phyloP scores from a whole-genome alignment of 2,888 invertebrate species.

The Ochropleura leucogaster region DNA sequence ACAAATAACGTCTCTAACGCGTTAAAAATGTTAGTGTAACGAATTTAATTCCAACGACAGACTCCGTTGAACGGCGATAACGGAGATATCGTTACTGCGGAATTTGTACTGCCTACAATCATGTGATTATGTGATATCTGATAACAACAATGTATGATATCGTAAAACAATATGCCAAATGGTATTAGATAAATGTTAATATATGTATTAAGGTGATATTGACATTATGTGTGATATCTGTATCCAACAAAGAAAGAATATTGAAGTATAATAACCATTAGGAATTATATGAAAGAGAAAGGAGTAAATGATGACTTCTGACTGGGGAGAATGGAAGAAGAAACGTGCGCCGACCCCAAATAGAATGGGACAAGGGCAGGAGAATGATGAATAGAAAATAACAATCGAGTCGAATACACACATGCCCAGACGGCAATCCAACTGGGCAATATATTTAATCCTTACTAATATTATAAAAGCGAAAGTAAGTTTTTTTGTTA shows the following conservation, averaged over 20 bases:
- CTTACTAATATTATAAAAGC: too few species aligned
- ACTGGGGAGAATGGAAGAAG: too few species aligned
- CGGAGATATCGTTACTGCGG: conserved; percentile 55
- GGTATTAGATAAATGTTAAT: conserved; percentile 27
- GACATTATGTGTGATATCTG: too few species aligned
- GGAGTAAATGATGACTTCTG: too few species aligned
- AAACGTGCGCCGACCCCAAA: too few species aligned
- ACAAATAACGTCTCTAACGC: conserved; percentile 49
- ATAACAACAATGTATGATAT: conserved; percentile 45
- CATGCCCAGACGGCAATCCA: too few species aligned
- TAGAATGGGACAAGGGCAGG: too few species aligned
- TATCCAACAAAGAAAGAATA: background rate
- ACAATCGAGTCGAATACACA: too few species aligned
- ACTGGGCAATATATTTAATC: too few species aligned
- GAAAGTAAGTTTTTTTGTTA: too few species aligned
- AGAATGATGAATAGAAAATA: too few species aligned
- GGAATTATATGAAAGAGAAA: too few species aligned
- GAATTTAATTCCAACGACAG: conserved; percentile 52
- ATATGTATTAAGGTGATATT: conserved; percentile 17
- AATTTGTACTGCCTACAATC: conserved; percentile 41
- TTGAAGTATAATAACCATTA: background rate
- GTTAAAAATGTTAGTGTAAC: conserved; percentile 50
- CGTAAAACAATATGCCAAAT: conserved; percentile 45
- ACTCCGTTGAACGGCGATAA: conserved; percentile 58
- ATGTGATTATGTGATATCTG: conserved; percentile 38